Base-by-base conservation (phyloP, 2,797 vertebrate species). In the Tragopan temminckii region DNA sequence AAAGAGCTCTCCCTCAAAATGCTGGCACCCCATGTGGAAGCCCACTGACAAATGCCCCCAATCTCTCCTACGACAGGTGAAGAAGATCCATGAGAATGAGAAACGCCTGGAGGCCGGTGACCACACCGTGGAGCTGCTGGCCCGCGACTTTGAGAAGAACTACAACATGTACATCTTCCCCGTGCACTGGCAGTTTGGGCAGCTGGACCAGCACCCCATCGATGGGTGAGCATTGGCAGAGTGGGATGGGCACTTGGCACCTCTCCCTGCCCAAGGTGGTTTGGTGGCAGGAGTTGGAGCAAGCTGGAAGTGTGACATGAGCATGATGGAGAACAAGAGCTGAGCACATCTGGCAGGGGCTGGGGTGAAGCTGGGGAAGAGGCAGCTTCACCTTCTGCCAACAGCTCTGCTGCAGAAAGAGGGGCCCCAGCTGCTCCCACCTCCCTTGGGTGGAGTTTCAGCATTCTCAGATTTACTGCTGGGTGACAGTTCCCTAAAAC, bases 161-260 rank as follows among this genome's bases (percentile, higher is more conserved):
- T 99, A 99, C 98, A 99, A 99, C 97, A 99, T 99, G 99, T 99
- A 99, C 98, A 98, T 99, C 98, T 99, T 99, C 98, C 99, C 99
- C 0, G 99, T 99, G 79, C 99, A 99, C 98, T 99, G 99, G 99
- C 99, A 99, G 97, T 99, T 99, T 0, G 99, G 99, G 50, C 99
- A 99, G 98, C 98, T 99, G 50, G 99, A 99, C 97, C 99, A 99
- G 97, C 99, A 99, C 95, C 99, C 99, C 64, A 92, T 97, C 0
- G 99, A 99, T 4, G 98, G 99, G 99, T 99, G 98, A 63, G 98
- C 95, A 64, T 43, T 10, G 3, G 46, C 48, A 74, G 21, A 71
- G 50, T 40, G 35, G 45, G 46, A 42, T 0, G 0, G 25, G 10
- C 19, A 5, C 43, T 5, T 43, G 29, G 64, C 13, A 58, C 33